phyloP scores from a whole-genome alignment of 2,113 vertebrate species.

The Gallinago paraguaiae region DNA sequence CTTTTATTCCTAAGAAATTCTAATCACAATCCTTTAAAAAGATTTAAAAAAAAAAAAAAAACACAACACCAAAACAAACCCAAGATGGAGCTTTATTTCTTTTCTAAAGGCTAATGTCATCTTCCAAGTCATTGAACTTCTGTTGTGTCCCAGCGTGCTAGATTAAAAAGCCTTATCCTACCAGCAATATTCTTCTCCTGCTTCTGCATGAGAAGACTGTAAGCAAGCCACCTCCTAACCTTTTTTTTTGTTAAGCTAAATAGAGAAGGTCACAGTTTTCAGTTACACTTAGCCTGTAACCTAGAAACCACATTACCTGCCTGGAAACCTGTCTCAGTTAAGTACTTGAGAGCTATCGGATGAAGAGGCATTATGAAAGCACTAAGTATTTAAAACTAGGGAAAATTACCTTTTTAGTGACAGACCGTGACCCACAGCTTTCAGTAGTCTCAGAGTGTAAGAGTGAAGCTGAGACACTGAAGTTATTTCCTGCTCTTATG shows the following conservation, averaged over 20 bases:
- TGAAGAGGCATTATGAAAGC: constrained; percentile 57
- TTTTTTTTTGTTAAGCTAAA: constrained; percentile 28
- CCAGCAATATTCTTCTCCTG: background rate
- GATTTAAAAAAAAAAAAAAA: background rate
- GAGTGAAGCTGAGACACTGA: constrained; percentile 3
- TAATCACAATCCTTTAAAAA: background rate
- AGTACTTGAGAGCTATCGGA: constrained; percentile 55
- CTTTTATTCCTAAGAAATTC: background rate
- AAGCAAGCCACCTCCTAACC: constrained; percentile 29
- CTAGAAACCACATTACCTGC: constrained; percentile 65
- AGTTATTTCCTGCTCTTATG: constrained; percentile 24
- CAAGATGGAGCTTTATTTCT: background rate
- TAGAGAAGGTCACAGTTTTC: constrained; percentile 59
- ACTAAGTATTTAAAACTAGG: constrained; percentile 61
- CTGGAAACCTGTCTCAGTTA: constrained; percentile 50
- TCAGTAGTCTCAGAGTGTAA: background rate
- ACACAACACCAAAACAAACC: too few species aligned
- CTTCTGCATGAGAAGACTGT: background rate
- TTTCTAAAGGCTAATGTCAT: background rate
- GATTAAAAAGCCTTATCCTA: constrained; percentile 3
- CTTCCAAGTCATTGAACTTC: background rate
- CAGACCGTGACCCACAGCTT: constrained; percentile 40
- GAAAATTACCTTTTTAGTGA: constrained; percentile 63
- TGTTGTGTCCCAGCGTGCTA: background rate
- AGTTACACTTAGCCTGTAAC: constrained; percentile 61